Evolutionary conservation across 64 coral and sea anemone species (phyloP), one percentile per base, ranked within the genome.

Genomic region (Montipora foliosa): DNA sequence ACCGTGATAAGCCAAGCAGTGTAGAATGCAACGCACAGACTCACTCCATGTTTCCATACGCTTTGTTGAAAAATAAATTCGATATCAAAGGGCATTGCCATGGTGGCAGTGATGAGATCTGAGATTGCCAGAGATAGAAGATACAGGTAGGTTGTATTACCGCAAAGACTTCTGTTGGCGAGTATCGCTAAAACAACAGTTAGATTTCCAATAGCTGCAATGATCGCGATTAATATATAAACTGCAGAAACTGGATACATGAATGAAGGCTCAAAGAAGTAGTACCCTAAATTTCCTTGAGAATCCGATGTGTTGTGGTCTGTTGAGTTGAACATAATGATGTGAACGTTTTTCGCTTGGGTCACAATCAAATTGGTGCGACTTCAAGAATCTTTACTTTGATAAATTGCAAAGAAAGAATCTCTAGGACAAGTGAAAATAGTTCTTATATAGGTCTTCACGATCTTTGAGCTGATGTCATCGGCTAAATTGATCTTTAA

Each of bases 61-160:
- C 92, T 74, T 24, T 24, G 70, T 4, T 67, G 76, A 2, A 93
- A 69, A 51, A 93, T 60, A 9, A 88, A 71, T 4, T 93, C 84
- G 6, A 75, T 50, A 20, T 93, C 83, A 16, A 88, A 67, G 50
- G 92, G 92, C 47, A 78, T 75, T 2, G 62, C 74, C 0, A 80
- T 9, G 0, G 78, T 51, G 2, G 57, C 84, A 13, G 92, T 88
- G 9, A 88, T 6, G 6, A 93, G 46, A 70, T 93, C 84, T 4
- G 92, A 93, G 21, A 93, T 52, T 47, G 92, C 74, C 8, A 93
- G 57, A 1, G 83, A 93, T 3, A 88, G 15, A 5, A 93, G 76
- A 5, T 88, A 73, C 15, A 88, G 2, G 6, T 60, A 72, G 3
- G 92, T 93, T 15, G 92, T 83, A 49, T 53, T 71, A 20, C 67